Evolutionary conservation across 2,888 invertebrate genomes (phyloP).

Genomic region (Ectemnius lituratus): DNA sequence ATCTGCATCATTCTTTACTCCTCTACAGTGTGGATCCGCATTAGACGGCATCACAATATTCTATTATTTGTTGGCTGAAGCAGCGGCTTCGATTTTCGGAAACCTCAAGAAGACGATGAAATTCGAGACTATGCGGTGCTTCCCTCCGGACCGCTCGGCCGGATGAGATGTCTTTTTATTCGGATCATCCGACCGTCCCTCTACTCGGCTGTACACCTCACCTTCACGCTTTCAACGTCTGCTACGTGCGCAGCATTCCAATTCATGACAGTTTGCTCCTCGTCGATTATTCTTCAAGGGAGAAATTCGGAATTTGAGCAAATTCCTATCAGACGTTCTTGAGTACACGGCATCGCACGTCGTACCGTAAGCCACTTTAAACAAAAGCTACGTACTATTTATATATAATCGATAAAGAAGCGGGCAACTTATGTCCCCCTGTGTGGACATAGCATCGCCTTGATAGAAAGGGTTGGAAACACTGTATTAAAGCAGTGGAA

Average conservation of each 20-base stretch:
- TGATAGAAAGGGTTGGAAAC: no score
- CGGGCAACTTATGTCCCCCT: no score
- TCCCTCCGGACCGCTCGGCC: slow-evolving; percentile 16
- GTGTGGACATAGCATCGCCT: neutral
- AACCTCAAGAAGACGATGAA: slow-evolving; percentile 56
- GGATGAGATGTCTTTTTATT: slow-evolving; percentile 17
- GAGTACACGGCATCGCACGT: neutral
- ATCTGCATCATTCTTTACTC: slow-evolving; percentile 15
- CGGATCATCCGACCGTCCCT: slow-evolving; percentile 2
- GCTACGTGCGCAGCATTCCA: neutral
- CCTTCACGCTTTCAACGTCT: neutral
- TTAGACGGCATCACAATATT: slow-evolving; percentile 24
- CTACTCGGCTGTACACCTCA: neutral
- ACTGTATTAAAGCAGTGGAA: neutral
- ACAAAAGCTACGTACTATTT: neutral
- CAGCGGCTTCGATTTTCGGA: slow-evolving; percentile 32
- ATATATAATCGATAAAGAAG: slow-evolving; percentile 6
- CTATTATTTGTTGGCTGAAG: slow-evolving; percentile 31
- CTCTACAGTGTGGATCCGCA: neutral
- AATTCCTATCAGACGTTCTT: neutral
- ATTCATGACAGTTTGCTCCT: no score
- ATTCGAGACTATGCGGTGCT: slow-evolving; percentile 52
- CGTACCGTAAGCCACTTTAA: neutral
- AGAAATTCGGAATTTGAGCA: neutral
- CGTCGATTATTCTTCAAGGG: neutral